Percentiles rank a stretch among this genome's conserved stretches.
phyloP scores from a whole-genome alignment of 1,140 invertebrate species.

The Hestina assimilis region DNA sequence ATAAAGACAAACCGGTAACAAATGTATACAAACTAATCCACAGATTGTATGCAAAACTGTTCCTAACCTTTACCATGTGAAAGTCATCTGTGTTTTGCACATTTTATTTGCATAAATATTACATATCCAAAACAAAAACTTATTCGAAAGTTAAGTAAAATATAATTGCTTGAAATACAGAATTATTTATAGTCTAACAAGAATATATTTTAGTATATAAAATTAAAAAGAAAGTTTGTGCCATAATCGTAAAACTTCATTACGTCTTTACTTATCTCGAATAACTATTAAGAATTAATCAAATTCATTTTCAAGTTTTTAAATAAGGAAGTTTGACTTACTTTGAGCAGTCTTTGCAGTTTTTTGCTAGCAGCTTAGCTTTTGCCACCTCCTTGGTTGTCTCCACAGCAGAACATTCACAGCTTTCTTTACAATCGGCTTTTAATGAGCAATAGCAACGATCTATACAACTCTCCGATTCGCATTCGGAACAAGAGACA shows the following conservation, averaged over 20 bases:
- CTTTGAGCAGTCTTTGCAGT: constrained; percentile 69
- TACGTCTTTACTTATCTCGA: background rate
- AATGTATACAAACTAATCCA: background rate
- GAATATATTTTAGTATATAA: background rate
- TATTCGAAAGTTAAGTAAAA: constrained; percentile 14
- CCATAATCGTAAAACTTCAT: background rate
- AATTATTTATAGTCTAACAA: background rate
- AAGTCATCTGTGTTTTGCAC: constrained; percentile 3
- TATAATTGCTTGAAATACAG: background rate
- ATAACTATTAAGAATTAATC: background rate
- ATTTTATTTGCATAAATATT: constrained; percentile 13
- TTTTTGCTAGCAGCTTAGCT: constrained; percentile 48
- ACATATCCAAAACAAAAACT: constrained; percentile 2
- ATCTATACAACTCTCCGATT: constrained; percentile 88
- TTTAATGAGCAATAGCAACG: constrained; percentile 85
- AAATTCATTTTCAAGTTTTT: too few relatives aligned
- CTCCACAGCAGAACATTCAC: constrained; percentile 55
- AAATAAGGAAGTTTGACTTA: too few relatives aligned
- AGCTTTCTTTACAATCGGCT: constrained; percentile 56
- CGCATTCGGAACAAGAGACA: constrained; percentile 92
- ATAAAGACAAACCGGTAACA: background rate
- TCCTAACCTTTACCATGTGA: constrained; percentile 1
- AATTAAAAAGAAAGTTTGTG: background rate
- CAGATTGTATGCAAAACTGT: background rate
- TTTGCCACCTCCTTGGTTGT: constrained; percentile 50